A percentile compares a stretch with the other conserved stretches of the same genome.
Conservation (phyloP, 2,113 vertebrate genomes). For the Lampris incognitus region DNA sequence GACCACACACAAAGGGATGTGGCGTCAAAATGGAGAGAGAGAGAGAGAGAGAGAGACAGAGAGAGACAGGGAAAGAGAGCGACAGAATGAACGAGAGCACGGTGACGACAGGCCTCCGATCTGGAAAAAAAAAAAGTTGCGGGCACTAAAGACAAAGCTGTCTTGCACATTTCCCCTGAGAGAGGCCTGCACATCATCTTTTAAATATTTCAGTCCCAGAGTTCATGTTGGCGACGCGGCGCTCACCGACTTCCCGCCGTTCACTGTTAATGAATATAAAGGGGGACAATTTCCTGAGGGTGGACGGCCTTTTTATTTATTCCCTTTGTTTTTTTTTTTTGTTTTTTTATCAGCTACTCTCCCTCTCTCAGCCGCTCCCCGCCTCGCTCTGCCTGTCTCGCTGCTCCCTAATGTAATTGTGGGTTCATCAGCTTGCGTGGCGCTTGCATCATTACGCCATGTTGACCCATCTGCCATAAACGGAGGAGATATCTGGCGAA, state of each 20-base stretch:
- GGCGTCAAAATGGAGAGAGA: slow-evolving; percentile 15
- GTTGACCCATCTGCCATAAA: slow-evolving; percentile 41
- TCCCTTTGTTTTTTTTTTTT: slow-evolving; percentile 74
- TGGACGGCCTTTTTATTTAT: slow-evolving; percentile 69
- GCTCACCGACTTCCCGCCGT: slow-evolving; percentile 62
- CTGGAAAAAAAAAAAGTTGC: slow-evolving; percentile 33
- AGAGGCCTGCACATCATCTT: slow-evolving; percentile 52
- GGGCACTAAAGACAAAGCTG: slow-evolving; percentile 51
- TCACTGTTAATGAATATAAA: slow-evolving; percentile 74
- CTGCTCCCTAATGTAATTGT: slow-evolving; percentile 49
- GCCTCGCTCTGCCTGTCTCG: background rate
- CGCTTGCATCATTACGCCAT: slow-evolving; percentile 49
- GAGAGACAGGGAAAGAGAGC: too few relatives aligned
- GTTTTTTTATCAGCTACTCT: slow-evolving; percentile 26
- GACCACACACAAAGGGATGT: slow-evolving; percentile 16
- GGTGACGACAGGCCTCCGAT: background rate
- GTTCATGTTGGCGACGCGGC: slow-evolving; percentile 58
- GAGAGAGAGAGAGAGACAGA: slow-evolving; percentile 5
- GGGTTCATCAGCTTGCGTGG: slow-evolving; percentile 36
- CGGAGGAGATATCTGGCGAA: slow-evolving; percentile 23
- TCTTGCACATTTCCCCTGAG: slow-evolving; percentile 49
- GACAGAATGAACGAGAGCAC: too few relatives aligned
- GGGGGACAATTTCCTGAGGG: slow-evolving; percentile 72
- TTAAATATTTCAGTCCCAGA: slow-evolving; percentile 67
- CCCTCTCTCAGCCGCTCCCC: slow-evolving; percentile 2